These are phyloP conservation scores for Chromobotia macracanthus DNA, from an alignment of 2,797 vertebrate genomes.

Conservation along the genomic window DNA sequence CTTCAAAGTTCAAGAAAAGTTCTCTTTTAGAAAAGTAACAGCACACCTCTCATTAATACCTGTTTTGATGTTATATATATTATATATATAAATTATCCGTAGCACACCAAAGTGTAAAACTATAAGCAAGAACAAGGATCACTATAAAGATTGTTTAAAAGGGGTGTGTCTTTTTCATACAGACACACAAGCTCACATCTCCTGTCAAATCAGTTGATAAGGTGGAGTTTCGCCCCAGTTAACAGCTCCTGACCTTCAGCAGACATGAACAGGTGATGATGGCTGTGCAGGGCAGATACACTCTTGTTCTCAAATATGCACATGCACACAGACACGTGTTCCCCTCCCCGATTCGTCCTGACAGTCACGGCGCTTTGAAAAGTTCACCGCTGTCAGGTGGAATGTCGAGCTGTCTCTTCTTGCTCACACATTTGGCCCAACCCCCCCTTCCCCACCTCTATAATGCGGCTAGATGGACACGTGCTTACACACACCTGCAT, in stretches of 20 bases:
- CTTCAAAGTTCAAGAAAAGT: no score
- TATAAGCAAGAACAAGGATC: neutral
- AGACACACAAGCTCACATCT: slow-evolving; percentile 26
- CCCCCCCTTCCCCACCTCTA: slow-evolving; percentile 15
- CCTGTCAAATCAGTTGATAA: slow-evolving; percentile 58
- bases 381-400: slow-evolving; percentile 95
- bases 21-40: no score
- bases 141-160: slow-evolving; percentile 18
- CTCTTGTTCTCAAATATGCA: slow-evolving; percentile 29
- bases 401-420: slow-evolving; percentile 83
- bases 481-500: slow-evolving; percentile 57
- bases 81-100: no score
- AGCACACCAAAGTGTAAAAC: neutral
- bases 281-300: slow-evolving; percentile 68
- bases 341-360: slow-evolving; percentile 54
- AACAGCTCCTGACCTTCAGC: slow-evolving; percentile 82
- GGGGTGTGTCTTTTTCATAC: slow-evolving; percentile 43
- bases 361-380: slow-evolving; percentile 85
- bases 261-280: slow-evolving; percentile 85
- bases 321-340: slow-evolving; percentile 52
- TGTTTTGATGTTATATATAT: no score
- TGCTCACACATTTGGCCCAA: slow-evolving; percentile 39
- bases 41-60: no score
- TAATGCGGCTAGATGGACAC: slow-evolving; percentile 31
- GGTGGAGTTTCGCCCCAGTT: slow-evolving; percentile 67